These are phyloP conservation scores for Mugil cephalus DNA, from an alignment of 2,113 vertebrate genomes.

Conservation along the genomic window DNA sequence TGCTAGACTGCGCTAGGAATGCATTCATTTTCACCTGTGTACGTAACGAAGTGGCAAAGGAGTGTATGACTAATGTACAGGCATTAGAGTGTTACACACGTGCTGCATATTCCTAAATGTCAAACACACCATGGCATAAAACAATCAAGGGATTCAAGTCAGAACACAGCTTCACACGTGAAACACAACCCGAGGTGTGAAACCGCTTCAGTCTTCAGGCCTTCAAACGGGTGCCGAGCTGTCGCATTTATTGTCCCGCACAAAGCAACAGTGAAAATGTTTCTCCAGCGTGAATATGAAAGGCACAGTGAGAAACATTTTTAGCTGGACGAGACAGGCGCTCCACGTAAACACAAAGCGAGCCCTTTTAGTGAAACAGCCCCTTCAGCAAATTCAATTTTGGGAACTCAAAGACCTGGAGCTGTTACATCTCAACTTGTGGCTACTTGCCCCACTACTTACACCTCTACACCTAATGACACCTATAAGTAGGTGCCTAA, in stretches of 20 bases:
- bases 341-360: slow-evolving; percentile 58
- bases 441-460: slow-evolving; percentile 34
- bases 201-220: slow-evolving; percentile 11
- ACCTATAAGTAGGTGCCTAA: neutral
- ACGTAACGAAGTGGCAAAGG: no score
- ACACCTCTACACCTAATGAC: slow-evolving; percentile 8
- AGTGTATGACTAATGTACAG: neutral
- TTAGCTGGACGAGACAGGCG: slow-evolving; percentile 23
- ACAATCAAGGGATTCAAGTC: slow-evolving; percentile 37
- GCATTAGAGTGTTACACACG: neutral
- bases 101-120: neutral
- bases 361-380: slow-evolving; percentile 62
- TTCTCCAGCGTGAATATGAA: slow-evolving; percentile 64
- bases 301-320: slow-evolving; percentile 71
- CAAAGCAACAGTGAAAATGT: slow-evolving; percentile 42
- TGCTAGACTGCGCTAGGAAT: no score
- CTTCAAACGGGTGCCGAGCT: neutral
- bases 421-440: slow-evolving; percentile 22
- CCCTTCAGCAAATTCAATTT: slow-evolving; percentile 48
- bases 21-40: no score
- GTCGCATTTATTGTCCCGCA: slow-evolving; percentile 5
- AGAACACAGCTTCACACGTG: slow-evolving; percentile 17
- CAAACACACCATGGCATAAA: slow-evolving; percentile 16
- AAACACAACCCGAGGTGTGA: slow-evolving; percentile 16
- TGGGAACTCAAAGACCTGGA: slow-evolving; percentile 28